Evolutionary conservation across 2,113 vertebrate genomes (phyloP), one percentile per base, ranked within the genome.

Genomic region (Ciconia stormi): DNA sequence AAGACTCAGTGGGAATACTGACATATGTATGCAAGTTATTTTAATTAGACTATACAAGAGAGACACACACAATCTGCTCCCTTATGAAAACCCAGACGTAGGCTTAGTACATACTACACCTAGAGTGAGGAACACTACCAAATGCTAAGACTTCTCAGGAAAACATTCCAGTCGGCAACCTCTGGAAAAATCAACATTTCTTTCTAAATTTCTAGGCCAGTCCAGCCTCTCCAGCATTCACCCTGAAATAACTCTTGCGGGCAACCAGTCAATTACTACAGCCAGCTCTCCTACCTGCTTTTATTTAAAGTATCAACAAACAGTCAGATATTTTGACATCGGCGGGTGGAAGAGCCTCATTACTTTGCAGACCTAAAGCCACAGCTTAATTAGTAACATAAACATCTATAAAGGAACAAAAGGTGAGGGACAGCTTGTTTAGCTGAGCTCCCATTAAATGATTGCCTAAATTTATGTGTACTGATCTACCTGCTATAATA

Each of bases 381-480:
- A 76, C 94, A 73, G 83, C 77, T 96, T 97, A 95, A 97, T 97
- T 97, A 97, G 94, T 16, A 91, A 76, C 71, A 96, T 89, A 95
- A 97, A 82, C 96, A 97, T 58, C 90, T 73, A 84, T 30, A 84
- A 86, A 56, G 42, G 87, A 97, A 91, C 91, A 77, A 97, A 95
- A 97, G 96, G 95, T 47, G 96, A 95, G 85, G 94, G 93, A 77
- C 69, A 77, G 49, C 80, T 91, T 82, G 90, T 92, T 95, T 86
- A 95, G 83, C 53, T 13, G 36, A 88, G 91, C 72, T 93, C 65
- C 78, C 66, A 17, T 47, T 72, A 84, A 93, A 47, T n/a, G 67
- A 89, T 70, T 81, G 42, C 88, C 50, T 71, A 16, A 58, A 91
- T 95, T 94, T 77, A 32, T 53, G 73, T 47, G 85, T 13, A 16